Evolutionary conservation across 1,140 invertebrate genomes (phyloP).

Genomic region (Chlorops oryzae): DNA sequence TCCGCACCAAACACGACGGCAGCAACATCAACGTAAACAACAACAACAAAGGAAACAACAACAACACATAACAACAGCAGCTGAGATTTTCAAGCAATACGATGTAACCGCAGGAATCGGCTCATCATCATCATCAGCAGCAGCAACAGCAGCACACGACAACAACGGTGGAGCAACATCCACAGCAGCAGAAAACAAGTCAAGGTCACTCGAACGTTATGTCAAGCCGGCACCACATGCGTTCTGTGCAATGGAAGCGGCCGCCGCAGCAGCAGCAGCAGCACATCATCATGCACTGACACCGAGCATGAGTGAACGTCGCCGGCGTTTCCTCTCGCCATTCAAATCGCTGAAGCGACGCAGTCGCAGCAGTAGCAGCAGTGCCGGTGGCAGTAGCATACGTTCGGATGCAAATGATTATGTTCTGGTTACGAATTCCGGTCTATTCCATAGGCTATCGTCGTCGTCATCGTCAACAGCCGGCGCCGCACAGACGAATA

Average conservation of each 20-base stretch:
- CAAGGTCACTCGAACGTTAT: slow-evolving; percentile 45
- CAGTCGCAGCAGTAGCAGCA: slow-evolving; percentile 45
- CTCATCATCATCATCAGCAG: not conserved
- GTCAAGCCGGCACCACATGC: slow-evolving; percentile 35
- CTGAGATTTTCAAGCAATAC: not conserved
- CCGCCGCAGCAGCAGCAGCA: slow-evolving; percentile 6
- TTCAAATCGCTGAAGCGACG: slow-evolving; percentile 40
- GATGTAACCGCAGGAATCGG: not conserved
- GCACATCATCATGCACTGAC: slow-evolving; percentile 34
- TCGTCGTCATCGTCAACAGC: slow-evolving; percentile 27
- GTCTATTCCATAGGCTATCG: too few species aligned
- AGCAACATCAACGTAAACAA: not conserved
- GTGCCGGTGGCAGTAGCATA: slow-evolving; percentile 24
- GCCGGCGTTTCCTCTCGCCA: slow-evolving; percentile 39
- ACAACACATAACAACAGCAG: not conserved
- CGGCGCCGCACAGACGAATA: not conserved
- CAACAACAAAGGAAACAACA: not conserved
- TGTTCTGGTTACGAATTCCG: too few species aligned
- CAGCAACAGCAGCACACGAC: not conserved
- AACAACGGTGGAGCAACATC: not conserved
- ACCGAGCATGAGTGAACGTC: slow-evolving; percentile 32
- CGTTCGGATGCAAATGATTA: too few species aligned
- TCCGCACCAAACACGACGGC: not conserved
- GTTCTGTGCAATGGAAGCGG: not conserved
- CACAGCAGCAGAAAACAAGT: slow-evolving; percentile 19